Evolutionary conservation across 2,797 vertebrate genomes (phyloP).

Genomic region (Coracias cyanogaster): DNA sequence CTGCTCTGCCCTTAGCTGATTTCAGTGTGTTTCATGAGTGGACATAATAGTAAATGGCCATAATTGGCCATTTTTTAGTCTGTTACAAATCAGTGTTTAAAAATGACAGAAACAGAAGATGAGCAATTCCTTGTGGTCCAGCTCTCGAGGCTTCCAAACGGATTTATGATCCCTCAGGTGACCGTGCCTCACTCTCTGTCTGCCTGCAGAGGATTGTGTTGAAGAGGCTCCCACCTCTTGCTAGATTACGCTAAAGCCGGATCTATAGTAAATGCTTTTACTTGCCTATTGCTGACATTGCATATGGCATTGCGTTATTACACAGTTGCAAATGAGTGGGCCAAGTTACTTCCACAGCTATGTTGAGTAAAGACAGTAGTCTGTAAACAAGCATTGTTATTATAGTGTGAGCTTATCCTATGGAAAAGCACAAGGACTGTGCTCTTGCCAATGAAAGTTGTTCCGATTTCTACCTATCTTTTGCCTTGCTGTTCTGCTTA

Average conservation of each 20-base stretch:
- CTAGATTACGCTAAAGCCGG: neutral
- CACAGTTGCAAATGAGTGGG: neutral
- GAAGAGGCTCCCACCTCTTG: neutral
- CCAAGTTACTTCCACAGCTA: neutral
- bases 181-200: neutral
- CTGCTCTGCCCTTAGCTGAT: neutral
- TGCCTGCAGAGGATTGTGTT: neutral
- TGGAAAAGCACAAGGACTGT: neutral
- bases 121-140: neutral
- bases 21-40: neutral
- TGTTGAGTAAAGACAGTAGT: neutral
- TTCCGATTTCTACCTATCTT: neutral
- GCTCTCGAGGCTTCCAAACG: neutral
- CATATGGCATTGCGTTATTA: neutral
- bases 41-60: neutral
- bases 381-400: neutral
- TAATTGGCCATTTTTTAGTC: neutral
- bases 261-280: neutral
- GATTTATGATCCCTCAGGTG: neutral
- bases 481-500: neutral
- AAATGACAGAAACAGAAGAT: neutral
- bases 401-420: neutral
- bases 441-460: neutral
- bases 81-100: neutral
- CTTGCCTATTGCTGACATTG: neutral